Conservation (phyloP, 2,113 vertebrate species). For the Hyperopisus bebe region DNA sequence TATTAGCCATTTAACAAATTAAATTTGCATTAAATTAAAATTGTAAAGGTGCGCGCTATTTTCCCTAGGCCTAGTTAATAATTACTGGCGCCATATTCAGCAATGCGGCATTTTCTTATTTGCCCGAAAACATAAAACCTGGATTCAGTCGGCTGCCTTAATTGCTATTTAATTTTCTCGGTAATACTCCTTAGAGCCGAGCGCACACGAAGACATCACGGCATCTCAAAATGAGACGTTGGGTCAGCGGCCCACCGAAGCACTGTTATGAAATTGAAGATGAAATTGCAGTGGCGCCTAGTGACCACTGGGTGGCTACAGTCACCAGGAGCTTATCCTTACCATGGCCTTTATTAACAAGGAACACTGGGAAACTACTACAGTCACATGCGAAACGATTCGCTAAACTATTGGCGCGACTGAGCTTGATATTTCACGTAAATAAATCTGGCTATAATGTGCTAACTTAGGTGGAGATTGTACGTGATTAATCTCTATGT, state of each 20-base stretch:
- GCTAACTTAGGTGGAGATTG: not conserved
- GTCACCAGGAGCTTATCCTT: not conserved
- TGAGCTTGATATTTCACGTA: not conserved
- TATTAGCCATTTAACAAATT: not conserved
- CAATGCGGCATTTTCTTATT: not conserved
- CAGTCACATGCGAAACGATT: not conserved
- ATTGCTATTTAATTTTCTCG: not conserved
- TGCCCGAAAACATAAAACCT: not conserved
- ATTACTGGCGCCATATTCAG: not conserved
- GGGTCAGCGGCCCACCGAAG: not conserved
- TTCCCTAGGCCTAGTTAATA: not conserved
- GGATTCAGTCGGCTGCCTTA: not conserved
- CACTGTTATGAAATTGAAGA: not conserved
- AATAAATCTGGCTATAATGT: not conserved
- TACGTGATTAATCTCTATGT: not conserved
- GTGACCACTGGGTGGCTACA: not conserved
- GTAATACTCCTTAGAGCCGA: not conserved
- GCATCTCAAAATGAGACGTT: not conserved
- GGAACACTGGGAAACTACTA: not conserved
- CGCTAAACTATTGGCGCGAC: not conserved
- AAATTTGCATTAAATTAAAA: not conserved
- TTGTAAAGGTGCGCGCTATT: not conserved
- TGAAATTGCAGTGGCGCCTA: not conserved
- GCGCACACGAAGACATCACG: not conserved
- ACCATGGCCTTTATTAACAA: not conserved